phyloP scores from a whole-genome alignment of 2,888 invertebrate genomes.

The Stenolophus ochropezus region DNA sequence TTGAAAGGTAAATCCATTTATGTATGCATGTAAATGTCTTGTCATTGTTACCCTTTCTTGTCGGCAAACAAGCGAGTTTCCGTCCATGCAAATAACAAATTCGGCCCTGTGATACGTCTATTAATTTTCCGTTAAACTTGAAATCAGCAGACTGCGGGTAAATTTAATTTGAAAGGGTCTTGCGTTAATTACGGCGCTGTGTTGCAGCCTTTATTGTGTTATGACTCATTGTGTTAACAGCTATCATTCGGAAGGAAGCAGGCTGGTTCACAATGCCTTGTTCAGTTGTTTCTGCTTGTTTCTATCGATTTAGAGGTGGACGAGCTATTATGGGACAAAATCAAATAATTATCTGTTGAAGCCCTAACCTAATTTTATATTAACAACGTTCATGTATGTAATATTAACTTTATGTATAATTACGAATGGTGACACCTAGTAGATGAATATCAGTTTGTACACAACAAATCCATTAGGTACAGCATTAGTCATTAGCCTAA shows the following conservation, averaged over 20 bases:
- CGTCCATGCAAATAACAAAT: slow-evolving; percentile 25
- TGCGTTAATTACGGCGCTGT: slow-evolving; percentile 52
- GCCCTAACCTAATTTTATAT: too few species aligned
- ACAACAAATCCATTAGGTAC: background rate
- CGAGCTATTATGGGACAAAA: background rate
- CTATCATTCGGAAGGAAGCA: slow-evolving; percentile 47
- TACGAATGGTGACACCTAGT: background rate
- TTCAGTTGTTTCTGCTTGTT: slow-evolving; percentile 40
- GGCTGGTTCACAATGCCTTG: slow-evolving; percentile 10
- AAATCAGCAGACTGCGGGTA: slow-evolving; percentile 33
- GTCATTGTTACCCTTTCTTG: background rate
- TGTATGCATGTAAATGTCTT: background rate
- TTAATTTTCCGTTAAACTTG: slow-evolving; percentile 40
- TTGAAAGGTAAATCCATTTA: background rate
- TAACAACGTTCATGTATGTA: background rate
- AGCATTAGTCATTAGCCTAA: background rate
- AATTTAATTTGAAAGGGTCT: slow-evolving; percentile 59
- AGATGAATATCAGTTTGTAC: slow-evolving; percentile 4
- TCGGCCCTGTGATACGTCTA: slow-evolving; percentile 20
- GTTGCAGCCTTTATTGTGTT: slow-evolving; percentile 54
- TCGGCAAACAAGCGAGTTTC: background rate
- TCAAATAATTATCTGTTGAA: too few species aligned
- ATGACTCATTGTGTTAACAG: slow-evolving; percentile 50
- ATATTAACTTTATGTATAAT: too few species aligned
- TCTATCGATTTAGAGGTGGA: slow-evolving; percentile 34